Evolutionary conservation across 2,113 vertebrate genomes (phyloP).

Genomic region (Azemiops feae): DNA sequence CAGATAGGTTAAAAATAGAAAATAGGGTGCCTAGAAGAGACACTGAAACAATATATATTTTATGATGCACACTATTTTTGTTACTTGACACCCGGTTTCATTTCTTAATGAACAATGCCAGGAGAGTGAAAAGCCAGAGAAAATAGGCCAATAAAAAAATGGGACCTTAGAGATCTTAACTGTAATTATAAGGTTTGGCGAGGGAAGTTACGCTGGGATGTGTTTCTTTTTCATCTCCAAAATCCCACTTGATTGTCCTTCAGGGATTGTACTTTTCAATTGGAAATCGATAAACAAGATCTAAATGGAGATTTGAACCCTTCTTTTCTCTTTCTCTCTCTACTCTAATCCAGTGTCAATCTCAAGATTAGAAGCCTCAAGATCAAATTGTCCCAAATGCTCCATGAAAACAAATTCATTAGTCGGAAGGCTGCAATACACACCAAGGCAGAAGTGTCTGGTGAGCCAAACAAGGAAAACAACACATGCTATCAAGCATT

Average conservation of each 20-base stretch:
- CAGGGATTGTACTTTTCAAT: conserved; percentile 2
- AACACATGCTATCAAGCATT: neutral
- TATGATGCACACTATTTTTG: neutral
- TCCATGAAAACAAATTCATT: neutral
- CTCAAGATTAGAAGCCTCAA: neutral
- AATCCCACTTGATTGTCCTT: neutral
- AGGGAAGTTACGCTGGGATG: neutral
- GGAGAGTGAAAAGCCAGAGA: neutral
- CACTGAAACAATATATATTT: neutral
- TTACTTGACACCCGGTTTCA: neutral
- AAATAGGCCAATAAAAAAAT: neutral
- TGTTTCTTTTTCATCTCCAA: neutral
- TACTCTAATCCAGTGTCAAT: neutral
- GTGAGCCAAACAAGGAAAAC: neutral
- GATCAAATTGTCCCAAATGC: neutral
- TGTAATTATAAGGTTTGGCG: neutral
- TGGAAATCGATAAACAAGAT: neutral
- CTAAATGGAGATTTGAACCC: neutral
- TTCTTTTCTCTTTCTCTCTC: neutral
- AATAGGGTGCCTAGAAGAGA: neutral
- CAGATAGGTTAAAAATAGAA: neutral
- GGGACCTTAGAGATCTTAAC: neutral
- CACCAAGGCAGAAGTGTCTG: neutral
- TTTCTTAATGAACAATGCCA: neutral
- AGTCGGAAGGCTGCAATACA: neutral